Evolutionary conservation across 92 coral and sea anemone species (phyloP), one percentile per base, ranked within the genome.

Genomic region (Heliopora coerulea): DNA sequence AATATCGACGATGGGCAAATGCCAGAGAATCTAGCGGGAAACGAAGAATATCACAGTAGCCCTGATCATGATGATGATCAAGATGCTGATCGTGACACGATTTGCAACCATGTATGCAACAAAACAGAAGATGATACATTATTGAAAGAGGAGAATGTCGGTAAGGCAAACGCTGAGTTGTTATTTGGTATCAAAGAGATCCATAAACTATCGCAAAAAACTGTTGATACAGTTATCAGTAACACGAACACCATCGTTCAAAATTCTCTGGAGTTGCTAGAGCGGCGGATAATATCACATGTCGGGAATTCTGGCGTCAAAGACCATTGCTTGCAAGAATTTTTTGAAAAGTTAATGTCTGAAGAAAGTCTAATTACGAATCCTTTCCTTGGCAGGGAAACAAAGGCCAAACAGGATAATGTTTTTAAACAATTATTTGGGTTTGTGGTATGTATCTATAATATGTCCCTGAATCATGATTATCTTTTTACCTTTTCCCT

Each of bases 321-420:
- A 18, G 26, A 48, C n/a, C 58, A 57, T 33, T 64, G 75, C 15
- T 64, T 78, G 35, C 75, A 54, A 28, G 75, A 78, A 65, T 78
- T 78, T 78, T 64, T 78, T 34, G 52, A 50, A 24, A 54, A 78
- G 13, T 39, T 78, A 0, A 1, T 21, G 32, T 21, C 57, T 8
- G 68, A 54, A 21, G 83, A 79, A n/a, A 79, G 30, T 68, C 19
- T 79, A 3, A 67, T 68, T 0, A 79, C 54, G 10, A 79, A 56
- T 79, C 77, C 83, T 39, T 79, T 68, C 32, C 77, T 79, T 79
- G 83, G 83, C 41, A 40, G 66, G 40, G 83, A 79, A 37, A 79
- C 83, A 39, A 79, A 79, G 48, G 52, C 59, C 37, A 57, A 67
- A 26, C 83, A 79, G 33, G 63, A 79, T 56, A 25, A 28, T 66